Evolutionary conservation across 1,140 invertebrate genomes (phyloP).

Genomic region (Dendrolimus punctatus): DNA sequence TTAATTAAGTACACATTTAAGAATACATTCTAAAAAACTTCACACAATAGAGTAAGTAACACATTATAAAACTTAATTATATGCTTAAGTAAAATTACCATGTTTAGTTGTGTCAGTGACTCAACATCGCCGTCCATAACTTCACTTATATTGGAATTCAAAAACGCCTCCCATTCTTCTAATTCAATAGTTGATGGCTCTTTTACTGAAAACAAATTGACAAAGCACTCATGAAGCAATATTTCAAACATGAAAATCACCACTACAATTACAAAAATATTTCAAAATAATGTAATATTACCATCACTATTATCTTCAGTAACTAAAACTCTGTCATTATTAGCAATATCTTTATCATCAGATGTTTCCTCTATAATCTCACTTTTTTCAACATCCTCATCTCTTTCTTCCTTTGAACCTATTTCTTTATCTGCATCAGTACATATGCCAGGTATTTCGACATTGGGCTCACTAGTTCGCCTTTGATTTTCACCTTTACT

Average conservation of each 20-base stretch:
- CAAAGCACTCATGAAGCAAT: not conserved
- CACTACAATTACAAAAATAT: not conserved
- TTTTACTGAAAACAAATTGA: conserved; percentile 40
- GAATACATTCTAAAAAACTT: too few relatives aligned
- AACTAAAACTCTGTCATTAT: conserved; percentile 53
- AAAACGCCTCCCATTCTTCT: conserved; percentile 87
- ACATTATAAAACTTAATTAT: not conserved
- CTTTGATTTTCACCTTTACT: conserved; percentile 52
- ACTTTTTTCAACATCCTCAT: conserved; percentile 59
- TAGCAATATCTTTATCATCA: conserved; percentile 49
- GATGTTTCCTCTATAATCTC: conserved; percentile 55
- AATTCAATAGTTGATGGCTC: conserved; percentile 80
- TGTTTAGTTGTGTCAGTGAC: conserved; percentile 80
- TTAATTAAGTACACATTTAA: too few relatives aligned
- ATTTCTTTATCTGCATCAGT: conserved; percentile 36
- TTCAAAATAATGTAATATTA: conserved; percentile 11
- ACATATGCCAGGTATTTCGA: conserved; percentile 37
- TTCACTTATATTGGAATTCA: conserved; percentile 79
- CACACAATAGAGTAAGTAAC: too few relatives aligned
- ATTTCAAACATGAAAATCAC: not conserved
- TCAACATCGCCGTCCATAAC: conserved; percentile 82
- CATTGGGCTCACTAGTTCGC: conserved; percentile 60
- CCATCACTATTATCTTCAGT: conserved; percentile 47
- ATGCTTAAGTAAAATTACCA: conserved; percentile 59
- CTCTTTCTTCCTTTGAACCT: conserved; percentile 53